Percentiles rank a stretch among this genome's conserved stretches.
Conservation (phyloP, 2,888 invertebrate species). For the Pedicia rivosa region DNA sequence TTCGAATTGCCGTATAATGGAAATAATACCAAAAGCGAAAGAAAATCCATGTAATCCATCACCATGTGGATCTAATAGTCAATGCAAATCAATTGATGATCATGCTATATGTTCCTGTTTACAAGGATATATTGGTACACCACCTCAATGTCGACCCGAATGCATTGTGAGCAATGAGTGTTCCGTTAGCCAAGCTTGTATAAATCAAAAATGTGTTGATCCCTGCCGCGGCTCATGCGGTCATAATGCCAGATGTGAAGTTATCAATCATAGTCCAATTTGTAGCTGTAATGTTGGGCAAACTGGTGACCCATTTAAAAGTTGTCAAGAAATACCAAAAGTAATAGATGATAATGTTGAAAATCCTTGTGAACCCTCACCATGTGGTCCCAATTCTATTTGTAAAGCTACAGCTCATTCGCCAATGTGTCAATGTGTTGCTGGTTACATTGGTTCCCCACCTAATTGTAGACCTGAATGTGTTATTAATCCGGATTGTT, state of each 20-base stretch:
- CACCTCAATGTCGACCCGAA: conserved; percentile 50
- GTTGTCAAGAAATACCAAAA: conserved; percentile 42
- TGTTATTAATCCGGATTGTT: conserved; percentile 66
- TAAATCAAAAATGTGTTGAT: conserved; percentile 51
- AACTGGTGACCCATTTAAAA: conserved; percentile 64
- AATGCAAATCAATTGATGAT: conserved; percentile 38
- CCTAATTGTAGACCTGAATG: conserved; percentile 74
- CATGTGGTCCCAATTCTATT: conserved; percentile 67
- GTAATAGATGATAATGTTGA: conserved; percentile 25
- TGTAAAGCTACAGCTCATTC: conserved; percentile 48
- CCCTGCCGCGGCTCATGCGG: conserved; percentile 61
- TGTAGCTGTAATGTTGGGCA: conserved; percentile 46
- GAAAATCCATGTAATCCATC: conserved; percentile 37
- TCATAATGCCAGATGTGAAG: conserved; percentile 49
- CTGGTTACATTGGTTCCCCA: conserved; percentile 59
- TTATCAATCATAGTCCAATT: conserved; percentile 54
- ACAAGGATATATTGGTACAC: conserved; percentile 47
- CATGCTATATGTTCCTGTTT: conserved; percentile 56
- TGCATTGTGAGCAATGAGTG: conserved; percentile 53
- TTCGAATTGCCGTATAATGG: conserved; percentile 32
- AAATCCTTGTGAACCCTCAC: conserved; percentile 57
- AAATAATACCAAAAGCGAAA: conserved; percentile 14
- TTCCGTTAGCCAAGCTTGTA: conserved; percentile 41
- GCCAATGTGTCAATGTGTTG: conserved; percentile 61
- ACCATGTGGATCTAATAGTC: conserved; percentile 45